These are phyloP conservation scores for Lasioglossum pauxillum DNA, from an alignment of 2,888 invertebrate species.

Conservation along the genomic window DNA sequence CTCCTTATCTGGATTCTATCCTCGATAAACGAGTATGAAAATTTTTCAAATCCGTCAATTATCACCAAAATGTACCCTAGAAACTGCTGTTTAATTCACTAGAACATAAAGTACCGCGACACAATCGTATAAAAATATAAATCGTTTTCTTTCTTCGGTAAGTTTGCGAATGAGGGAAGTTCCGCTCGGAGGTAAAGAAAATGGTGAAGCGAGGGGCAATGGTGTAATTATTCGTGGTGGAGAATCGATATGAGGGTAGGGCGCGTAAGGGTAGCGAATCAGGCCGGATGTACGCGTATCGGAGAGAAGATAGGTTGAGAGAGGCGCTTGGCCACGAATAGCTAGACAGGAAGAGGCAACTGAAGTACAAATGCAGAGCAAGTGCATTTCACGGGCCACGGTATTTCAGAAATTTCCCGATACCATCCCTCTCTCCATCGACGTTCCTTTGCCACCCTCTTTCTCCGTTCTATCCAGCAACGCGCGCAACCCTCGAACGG, in stretches of 20 bases:
- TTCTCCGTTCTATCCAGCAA: conserved; percentile 53
- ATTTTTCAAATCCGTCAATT: background rate
- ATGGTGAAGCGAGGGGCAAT: background rate
- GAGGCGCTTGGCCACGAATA: conserved; percentile 19
- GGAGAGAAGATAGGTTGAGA: background rate
- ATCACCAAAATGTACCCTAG: background rate
- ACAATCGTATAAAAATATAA: background rate
- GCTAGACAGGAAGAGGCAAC: conserved; percentile 52
- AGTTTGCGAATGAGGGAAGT: background rate
- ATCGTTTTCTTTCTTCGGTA: background rate
- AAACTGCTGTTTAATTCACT: background rate
- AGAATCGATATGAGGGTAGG: background rate
- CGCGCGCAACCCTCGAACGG: background rate
- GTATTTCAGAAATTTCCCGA: conserved; percentile 74
- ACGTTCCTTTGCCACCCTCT: conserved; percentile 60
- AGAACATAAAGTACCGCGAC: background rate
- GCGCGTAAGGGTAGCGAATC: background rate
- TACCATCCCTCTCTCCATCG: conserved; percentile 63
- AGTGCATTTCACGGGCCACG: conserved; percentile 73
- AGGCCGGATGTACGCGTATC: background rate
- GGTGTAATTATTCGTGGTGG: background rate
- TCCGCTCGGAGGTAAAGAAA: background rate
- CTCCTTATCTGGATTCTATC: background rate
- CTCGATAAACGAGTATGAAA: background rate
- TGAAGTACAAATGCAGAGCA: conserved; percentile 70